phyloP scores from a whole-genome alignment of 2,797 vertebrate genomes.

The Micrastur ruficollis region DNA sequence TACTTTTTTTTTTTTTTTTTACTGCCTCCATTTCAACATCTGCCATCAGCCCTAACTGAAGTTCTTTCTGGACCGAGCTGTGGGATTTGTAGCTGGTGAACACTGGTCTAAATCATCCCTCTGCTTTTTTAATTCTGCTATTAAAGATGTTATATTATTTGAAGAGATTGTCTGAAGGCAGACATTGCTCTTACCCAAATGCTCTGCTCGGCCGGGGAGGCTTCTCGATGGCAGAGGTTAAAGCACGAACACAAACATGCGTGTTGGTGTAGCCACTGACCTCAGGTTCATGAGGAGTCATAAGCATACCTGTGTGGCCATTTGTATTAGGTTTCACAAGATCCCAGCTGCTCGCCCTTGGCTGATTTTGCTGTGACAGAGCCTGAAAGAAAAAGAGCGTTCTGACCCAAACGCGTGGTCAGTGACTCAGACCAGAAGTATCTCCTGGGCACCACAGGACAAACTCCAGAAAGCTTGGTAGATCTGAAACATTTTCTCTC shows the following conservation, averaged over 20 bases:
- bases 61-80: not conserved
- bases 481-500: not conserved
- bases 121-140: not conserved
- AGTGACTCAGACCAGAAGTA: not conserved
- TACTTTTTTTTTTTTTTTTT: not conserved
- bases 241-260: fast-evolving
- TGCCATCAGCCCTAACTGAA: not conserved
- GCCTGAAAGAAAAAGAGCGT: not conserved
- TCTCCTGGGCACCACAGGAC: not conserved
- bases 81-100: not conserved
- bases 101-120: not conserved
- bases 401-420: not conserved
- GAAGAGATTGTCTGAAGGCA: not conserved
- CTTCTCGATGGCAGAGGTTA: not conserved
- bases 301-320: not conserved
- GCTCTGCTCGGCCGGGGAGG: not conserved
- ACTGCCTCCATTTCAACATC: not conserved
- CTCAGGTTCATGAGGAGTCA: not conserved
- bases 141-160: not conserved
- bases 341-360: not conserved
- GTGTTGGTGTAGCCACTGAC: not conserved
- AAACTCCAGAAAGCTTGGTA: not conserved
- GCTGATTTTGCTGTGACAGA: not conserved
- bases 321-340: not conserved
- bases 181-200: not conserved